Base-by-base conservation (phyloP, 2,113 vertebrate species). In the Oxygymnocypris stewartii region DNA sequence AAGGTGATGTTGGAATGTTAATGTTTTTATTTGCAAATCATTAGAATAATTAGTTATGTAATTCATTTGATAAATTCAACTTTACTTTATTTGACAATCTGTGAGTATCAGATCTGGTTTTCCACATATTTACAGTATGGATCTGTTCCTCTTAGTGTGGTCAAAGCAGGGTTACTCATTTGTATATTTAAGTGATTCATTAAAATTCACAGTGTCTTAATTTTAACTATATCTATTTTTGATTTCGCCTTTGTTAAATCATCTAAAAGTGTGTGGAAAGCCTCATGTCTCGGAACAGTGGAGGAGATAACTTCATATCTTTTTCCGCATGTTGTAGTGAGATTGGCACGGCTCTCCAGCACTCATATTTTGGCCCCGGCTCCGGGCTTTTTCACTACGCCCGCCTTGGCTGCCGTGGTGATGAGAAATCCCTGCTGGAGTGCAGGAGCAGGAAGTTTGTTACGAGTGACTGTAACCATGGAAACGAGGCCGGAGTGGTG, bases 341-440 rank as follows among this genome's bases (percentile, higher is more conserved):
- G 88, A 97, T 96, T 0, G 97, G 96, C 88, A 95, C 95, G 0
- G 95, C 94, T 0, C 85, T 93, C 88, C 96, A 92, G 87, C 95
- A 93, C 88, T 92, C 90, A 1, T 92, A 92, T 84, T 94, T 94
- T 0, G 90, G 91, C 57, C 90, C 93, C 0, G 94, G 95, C 87
- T 94, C 94, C 4, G 91, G 95, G 84, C 95, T 96, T 59, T 93
- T 96, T 85, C 96, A 96, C 89, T 94, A 96, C 9, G 95, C 96
- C 79, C 95, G 95, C 40, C 91, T 97, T 84, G 96, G 97, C 91
- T 97, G 97, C 90, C 95, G 91, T 0, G 97, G 97, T 0, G 93
- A 97, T 61, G 97, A 98, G 93, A 92, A 92, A 89, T 93, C 92
- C 82, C 90, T 97, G 87, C 93, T 96, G 63, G 91, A 93, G 40